Evolutionary conservation across 1,140 invertebrate genomes (phyloP), one percentile per base, ranked within the genome.

Genomic region (Paralvinella palmiformis): DNA sequence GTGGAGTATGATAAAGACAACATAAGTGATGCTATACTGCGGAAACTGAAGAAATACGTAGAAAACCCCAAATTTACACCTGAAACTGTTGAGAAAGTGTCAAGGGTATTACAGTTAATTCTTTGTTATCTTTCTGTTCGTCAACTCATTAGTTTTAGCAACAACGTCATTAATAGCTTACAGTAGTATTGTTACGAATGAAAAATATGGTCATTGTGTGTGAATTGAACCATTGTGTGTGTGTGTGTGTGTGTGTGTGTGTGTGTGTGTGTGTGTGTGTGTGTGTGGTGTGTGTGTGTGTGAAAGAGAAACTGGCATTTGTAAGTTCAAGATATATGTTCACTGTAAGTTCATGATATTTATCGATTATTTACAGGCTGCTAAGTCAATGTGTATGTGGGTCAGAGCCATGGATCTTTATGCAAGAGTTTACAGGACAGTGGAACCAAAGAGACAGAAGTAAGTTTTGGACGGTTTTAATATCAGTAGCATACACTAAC

Each of bases 21-120:
- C 67, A 92, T 94, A 52, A 84, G 86, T 20, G 91, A 94, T 15
- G 80, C 84, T 3, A 86, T 86, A 1, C 73, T 92, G 0, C 89
- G 88, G 68, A 92, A 92, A 76, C 80, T 95, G 3, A 91, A 81
- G 62, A 79, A 80, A 67, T 82, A 81, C 62, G 75, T 80, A 3
- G 74, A 81, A 5, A 81, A 81, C 68, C 82, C 83, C 1, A 84
- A 83, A 48, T 85, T 85, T 71, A 69, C 75, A 0, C 83, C 83
- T 2, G 86, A 55, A 86, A 67, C 67, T 59, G 79, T 82, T 2
- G 79, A 75, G 37, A 81, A 81, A 73, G 79, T 80, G 27, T 79
- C 62, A 32, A 72, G 65, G 50, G 57, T 63, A 55, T 2, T n/a
- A n/a, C n/a, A n/a, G 5, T 7, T 10, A 10, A 44, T 44, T 44